Base-by-base conservation (phyloP, 2,888 invertebrate genomes). In the Acanthococcus lagerstroemiae region DNA sequence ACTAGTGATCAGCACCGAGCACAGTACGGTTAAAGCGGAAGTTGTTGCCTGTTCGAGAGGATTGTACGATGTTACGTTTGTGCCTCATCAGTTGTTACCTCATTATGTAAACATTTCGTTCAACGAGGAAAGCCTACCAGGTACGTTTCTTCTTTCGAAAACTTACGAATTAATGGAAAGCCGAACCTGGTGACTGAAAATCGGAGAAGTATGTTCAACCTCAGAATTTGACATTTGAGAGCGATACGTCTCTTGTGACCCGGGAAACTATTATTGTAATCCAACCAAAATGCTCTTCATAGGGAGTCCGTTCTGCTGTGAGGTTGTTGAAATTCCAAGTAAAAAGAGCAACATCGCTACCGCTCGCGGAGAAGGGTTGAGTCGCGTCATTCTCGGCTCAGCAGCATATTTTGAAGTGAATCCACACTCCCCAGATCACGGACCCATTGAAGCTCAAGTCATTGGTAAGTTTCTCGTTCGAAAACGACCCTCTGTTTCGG, bases 91-190 rank as follows among this genome's bases (percentile, higher is more conserved):
- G n/a, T 83, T 87, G 27, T 88, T 89, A 71, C 84, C 91, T 6
- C 94, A 95, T 76, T 91, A 87, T 72, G 92, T 95, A 15, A 93
- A 92, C 68, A 93, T 95, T 69, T 92, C 92, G 1, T 95, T 95
- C 77, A 95, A 95, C 74, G 94, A 94, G 73, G 90, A 91, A 73
- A 83, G 90, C 26, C 92, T 93, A 2, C 87, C 89, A 66, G 80
- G 81, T 80, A 68, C 67, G 25, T 46, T n/a, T n/a, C n/a, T n/a
- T n/a, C n/a, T n/a, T n/a, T n/a, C n/a, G n/a, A n/a, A n/a, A n/a
- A n/a, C n/a, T n/a, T n/a, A n/a, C n/a, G n/a, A n/a, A n/a, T n/a
- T n/a, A n/a, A n/a, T n/a, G n/a, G n/a, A n/a, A n/a, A n/a, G n/a
- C n/a, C n/a, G n/a, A n/a, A n/a, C n/a, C n/a, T n/a, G n/a, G n/a